Evolutionary conservation across 2,888 invertebrate genomes (phyloP).

Genomic region (Neocrepidodera transversa): DNA sequence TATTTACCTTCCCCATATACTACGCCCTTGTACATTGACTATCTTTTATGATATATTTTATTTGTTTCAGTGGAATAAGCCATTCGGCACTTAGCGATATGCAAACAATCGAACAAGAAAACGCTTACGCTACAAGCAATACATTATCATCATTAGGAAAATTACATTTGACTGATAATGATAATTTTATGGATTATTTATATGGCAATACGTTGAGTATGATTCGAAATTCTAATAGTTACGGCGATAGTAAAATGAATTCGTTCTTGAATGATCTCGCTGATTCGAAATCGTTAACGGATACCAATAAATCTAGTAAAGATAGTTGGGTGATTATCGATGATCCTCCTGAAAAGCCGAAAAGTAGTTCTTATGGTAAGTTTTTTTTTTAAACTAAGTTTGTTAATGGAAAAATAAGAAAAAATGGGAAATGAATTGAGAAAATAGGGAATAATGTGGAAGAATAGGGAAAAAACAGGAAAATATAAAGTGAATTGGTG

Average conservation of each 20-base stretch:
- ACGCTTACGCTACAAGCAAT: constrained; percentile 60
- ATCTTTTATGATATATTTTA: too few species aligned
- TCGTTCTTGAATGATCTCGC: constrained; percentile 44
- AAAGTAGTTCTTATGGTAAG: constrained; percentile 31
- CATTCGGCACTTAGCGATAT: constrained; percentile 92
- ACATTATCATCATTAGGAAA: constrained; percentile 59
- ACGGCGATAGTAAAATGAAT: constrained; percentile 41
- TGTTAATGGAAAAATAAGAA: too few species aligned
- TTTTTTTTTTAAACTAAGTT: too few species aligned
- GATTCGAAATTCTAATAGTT: constrained; percentile 60
- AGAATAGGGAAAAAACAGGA: too few species aligned
- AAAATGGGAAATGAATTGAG: too few species aligned
- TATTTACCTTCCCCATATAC: too few species aligned
- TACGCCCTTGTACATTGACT: too few species aligned
- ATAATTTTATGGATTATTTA: constrained; percentile 64
- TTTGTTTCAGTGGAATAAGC: constrained; percentile 68
- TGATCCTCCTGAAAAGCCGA: constrained; percentile 53
- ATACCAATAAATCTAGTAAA: constrained; percentile 38
- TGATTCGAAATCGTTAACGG: constrained; percentile 13
- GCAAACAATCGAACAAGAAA: constrained; percentile 89
- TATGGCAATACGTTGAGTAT: constrained; percentile 63
- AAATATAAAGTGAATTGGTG: too few species aligned
- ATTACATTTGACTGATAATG: constrained; percentile 56
- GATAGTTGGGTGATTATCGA: constrained; percentile 61
- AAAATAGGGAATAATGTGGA: too few species aligned